phyloP scores from a whole-genome alignment of 2,888 invertebrate species.

The Chorisops tibialis region DNA sequence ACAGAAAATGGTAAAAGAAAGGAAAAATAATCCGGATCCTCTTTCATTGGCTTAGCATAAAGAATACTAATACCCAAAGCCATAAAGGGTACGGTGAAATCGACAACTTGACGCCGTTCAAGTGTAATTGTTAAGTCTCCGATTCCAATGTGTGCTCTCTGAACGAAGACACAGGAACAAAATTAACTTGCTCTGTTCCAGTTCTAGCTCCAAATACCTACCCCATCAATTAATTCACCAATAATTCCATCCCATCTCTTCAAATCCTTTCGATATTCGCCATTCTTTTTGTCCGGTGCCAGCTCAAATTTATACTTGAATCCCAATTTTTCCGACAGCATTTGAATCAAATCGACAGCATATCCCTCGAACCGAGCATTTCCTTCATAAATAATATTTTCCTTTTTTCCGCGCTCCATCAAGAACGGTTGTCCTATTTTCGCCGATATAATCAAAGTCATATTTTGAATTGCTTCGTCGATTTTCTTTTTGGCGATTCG shows the following conservation, averaged over 20 bases:
- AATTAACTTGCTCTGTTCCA: too few species aligned
- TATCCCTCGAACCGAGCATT: constrained; percentile 55
- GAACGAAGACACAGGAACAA: constrained; percentile 38
- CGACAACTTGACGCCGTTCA: constrained; percentile 75
- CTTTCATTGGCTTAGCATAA: constrained; percentile 70
- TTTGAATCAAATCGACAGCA: constrained; percentile 55
- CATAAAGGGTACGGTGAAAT: constrained; percentile 94
- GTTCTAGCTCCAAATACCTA: too few species aligned
- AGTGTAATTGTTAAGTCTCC: constrained; percentile 91
- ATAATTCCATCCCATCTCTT: constrained; percentile 38
- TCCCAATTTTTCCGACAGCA: constrained; percentile 47
- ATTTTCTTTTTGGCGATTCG: constrained; percentile 50
- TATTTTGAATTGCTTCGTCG: constrained; percentile 48
- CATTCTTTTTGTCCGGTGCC: constrained; percentile 34
- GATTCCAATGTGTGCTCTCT: constrained; percentile 87
- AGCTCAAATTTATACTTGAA: constrained; percentile 40
- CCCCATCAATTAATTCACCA: constrained; percentile 30
- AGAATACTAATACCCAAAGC: constrained; percentile 84
- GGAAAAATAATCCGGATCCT: constrained; percentile 77
- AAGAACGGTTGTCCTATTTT: constrained; percentile 26
- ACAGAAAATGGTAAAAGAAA: constrained; percentile 79
- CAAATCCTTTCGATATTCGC: constrained; percentile 30
- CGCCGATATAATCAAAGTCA: constrained; percentile 23
- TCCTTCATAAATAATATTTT: constrained; percentile 58
- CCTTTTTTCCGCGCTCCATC: constrained; percentile 40